These are phyloP conservation scores for Peribatodes rhomboidaria DNA, from an alignment of 2,888 invertebrate genomes.

Conservation along the genomic window DNA sequence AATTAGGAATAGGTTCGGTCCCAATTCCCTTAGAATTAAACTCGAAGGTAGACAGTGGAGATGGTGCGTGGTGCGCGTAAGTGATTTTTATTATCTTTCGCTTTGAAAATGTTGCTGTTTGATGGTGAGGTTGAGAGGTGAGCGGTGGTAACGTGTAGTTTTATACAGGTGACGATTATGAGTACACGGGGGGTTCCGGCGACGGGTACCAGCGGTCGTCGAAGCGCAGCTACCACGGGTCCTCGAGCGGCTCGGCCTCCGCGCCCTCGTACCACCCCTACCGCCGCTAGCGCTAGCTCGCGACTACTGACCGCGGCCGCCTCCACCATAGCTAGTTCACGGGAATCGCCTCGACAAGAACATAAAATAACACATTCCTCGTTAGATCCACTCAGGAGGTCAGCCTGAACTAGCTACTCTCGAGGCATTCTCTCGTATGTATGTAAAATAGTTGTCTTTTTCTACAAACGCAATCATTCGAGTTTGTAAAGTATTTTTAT, in stretches of 20 bases:
- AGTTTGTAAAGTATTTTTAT: constrained; percentile 78
- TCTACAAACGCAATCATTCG: constrained; percentile 79
- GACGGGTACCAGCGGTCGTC: constrained; percentile 81
- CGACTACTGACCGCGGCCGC: constrained; percentile 42
- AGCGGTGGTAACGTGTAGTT: constrained; percentile 41
- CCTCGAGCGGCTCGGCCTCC: constrained; percentile 70
- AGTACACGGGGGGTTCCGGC: constrained; percentile 82
- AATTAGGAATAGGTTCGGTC: constrained; percentile 5
- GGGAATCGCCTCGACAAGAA: constrained; percentile 6
- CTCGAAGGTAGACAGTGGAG: constrained; percentile 49
- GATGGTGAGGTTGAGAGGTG: constrained; percentile 32
- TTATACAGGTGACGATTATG: constrained; percentile 79
- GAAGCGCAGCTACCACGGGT: constrained; percentile 77
- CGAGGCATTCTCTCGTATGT: constrained; percentile 60
- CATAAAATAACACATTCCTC: constrained; percentile 12
- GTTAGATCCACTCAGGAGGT: background rate
- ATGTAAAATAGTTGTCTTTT: constrained; percentile 78
- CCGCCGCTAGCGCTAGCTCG: constrained; percentile 72
- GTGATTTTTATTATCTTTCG: constrained; percentile 61
- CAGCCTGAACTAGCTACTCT: constrained; percentile 54
- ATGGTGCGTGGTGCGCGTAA: constrained; percentile 84
- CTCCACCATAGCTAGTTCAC: constrained; percentile 41
- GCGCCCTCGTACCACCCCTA: constrained; percentile 84
- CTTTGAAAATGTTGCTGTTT: constrained; percentile 47
- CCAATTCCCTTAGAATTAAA: constrained; percentile 20